Evolutionary conservation across 2,797 vertebrate species (phyloP).

Genomic region (Clarias pachynema): DNA sequence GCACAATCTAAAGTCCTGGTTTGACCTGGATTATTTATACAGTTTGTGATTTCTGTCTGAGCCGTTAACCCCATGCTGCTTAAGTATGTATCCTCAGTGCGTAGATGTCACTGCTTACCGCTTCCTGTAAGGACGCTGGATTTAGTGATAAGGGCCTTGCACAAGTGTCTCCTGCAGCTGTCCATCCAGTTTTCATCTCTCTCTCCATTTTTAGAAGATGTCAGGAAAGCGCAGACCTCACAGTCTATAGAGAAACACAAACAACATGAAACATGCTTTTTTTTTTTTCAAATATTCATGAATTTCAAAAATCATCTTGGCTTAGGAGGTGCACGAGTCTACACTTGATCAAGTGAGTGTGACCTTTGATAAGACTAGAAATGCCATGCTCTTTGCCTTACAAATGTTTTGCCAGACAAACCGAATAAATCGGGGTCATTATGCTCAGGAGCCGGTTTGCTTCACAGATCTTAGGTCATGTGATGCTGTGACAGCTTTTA

Average conservation of each 20-base stretch:
- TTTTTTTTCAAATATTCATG: background rate
- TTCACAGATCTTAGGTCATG: background rate
- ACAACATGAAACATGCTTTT: background rate
- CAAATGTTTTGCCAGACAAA: slow-evolving; percentile 15
- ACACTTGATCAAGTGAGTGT: background rate
- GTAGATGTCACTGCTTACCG: slow-evolving; percentile 66
- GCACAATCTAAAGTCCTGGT: no score
- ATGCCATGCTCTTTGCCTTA: slow-evolving; percentile 11
- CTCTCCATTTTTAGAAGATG: slow-evolving; percentile 67
- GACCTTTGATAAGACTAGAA: slow-evolving; percentile 33
- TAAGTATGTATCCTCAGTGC: background rate
- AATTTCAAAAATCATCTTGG: background rate
- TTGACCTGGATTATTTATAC: no score
- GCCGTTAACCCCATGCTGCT: background rate
- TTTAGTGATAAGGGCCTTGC: slow-evolving; percentile 77
- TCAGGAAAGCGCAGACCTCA: slow-evolving; percentile 78
- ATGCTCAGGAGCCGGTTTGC: background rate
- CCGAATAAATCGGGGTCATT: slow-evolving; percentile 14
- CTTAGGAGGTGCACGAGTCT: background rate
- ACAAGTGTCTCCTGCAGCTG: slow-evolving; percentile 78
- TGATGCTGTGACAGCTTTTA: slow-evolving; percentile 36
- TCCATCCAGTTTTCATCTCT: slow-evolving; percentile 78
- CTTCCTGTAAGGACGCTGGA: slow-evolving; percentile 72
- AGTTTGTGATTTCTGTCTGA: background rate
- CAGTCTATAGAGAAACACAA: slow-evolving; percentile 70